Percentiles rank a stretch among this genome's conserved stretches.
phyloP scores from a whole-genome alignment of 2,797 vertebrate species.

The Paramormyrops hopkinsi region DNA sequence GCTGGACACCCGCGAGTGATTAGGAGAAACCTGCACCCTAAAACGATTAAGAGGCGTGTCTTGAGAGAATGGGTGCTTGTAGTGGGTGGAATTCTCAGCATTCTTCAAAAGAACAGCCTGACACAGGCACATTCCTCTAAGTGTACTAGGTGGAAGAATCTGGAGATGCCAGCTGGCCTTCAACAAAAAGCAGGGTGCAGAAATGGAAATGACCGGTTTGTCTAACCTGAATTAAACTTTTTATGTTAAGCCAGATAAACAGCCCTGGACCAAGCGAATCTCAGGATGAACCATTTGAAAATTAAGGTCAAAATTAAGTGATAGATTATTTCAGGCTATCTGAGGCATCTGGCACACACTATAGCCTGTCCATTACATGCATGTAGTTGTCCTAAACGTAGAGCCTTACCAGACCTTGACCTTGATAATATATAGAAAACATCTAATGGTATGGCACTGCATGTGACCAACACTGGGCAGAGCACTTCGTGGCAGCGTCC shows the following conservation, averaged over 20 bases:
- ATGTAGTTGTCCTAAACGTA: background rate
- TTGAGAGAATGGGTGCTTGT: background rate
- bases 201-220: background rate
- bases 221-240: background rate
- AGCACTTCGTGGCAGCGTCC: background rate
- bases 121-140: background rate
- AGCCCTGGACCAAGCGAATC: background rate
- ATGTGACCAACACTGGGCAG: too few relatives aligned
- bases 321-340: background rate
- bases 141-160: background rate
- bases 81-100: background rate
- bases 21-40: background rate
- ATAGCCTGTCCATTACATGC: background rate
- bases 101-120: background rate
- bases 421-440: background rate
- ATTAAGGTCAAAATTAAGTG: background rate
- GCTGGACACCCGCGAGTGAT: background rate
- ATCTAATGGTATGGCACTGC: background rate
- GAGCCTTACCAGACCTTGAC: background rate
- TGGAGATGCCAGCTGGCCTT: background rate
- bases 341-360: background rate
- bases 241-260: background rate
- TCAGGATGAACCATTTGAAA: background rate
- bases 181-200: background rate
- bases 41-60: background rate